phyloP scores from a whole-genome alignment of 2,113 vertebrate species.

The Cyanoderma ruficeps region DNA sequence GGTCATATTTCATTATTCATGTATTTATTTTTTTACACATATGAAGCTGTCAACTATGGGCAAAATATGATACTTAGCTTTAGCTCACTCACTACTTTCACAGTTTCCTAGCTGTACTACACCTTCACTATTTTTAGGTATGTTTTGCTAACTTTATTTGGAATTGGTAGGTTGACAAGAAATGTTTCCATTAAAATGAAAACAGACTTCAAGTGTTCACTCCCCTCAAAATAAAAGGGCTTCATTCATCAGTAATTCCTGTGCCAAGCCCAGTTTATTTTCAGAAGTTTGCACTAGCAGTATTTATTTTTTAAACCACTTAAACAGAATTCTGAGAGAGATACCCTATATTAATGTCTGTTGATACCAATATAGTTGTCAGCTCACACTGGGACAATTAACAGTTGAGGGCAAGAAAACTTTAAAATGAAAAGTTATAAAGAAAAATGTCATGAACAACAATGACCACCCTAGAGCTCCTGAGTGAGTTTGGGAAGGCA shows the following conservation, averaged over 20 bases:
- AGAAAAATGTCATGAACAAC: not conserved
- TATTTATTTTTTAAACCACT: not conserved
- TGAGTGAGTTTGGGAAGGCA: not conserved
- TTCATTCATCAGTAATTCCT: conserved; percentile 48
- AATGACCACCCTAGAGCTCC: not conserved
- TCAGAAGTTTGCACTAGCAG: not conserved
- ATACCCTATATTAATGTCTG: not conserved
- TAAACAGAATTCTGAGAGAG: not conserved
- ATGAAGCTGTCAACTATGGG: not conserved
- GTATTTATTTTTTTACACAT: not conserved
- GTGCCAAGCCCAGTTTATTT: conserved; percentile 43
- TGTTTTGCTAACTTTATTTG: conserved; percentile 48
- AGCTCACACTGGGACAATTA: not conserved
- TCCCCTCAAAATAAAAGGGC: not conserved
- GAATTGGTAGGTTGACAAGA: conserved; percentile 16
- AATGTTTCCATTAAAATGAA: conserved; percentile 21
- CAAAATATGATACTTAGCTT: not conserved
- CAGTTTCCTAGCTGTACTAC: not conserved
- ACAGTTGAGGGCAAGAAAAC: not conserved
- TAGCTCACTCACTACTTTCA: not conserved
- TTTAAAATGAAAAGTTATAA: not conserved
- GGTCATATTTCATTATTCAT: not conserved
- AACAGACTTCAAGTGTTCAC: conserved; percentile 19
- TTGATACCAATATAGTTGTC: not conserved
- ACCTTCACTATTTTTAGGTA: conserved; percentile 46